Base-by-base conservation (phyloP, 2,797 vertebrate species). In the Oreortyx pictus region DNA sequence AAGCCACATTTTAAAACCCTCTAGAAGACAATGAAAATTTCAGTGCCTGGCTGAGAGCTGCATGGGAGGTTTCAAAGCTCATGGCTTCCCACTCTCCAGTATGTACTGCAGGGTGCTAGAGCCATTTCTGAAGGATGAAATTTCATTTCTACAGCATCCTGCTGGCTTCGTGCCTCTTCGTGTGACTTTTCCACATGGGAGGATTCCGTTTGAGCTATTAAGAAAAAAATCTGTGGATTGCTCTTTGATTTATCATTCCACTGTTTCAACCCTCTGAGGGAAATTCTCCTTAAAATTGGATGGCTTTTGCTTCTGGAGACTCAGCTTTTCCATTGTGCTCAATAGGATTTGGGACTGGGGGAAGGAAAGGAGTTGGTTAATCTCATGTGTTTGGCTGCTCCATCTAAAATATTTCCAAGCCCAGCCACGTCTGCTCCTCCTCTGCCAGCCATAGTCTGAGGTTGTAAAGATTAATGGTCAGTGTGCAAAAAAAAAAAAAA, bases 351-450 rank as follows among this genome's bases (percentile, higher is more conserved):
- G 90, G 80, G 84, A 67, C 47, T 22, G 14, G 39, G 47, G 47
- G 72, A 88, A 43, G 22, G 61, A 81, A 82, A 24, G 49, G 66
- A 25, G 10, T 29, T 82, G 33, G 49, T 72, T 87, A 74, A 83
- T 82, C 50, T 68, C 9, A 68, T 93, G 83, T 62, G 59, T 82
- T 47, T 82, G 43, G 11, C 52, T 86, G 31, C 47, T 86, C 77
- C 62, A 82, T 46, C 49, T 78, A 64, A 92, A 90, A 67, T 82
- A 91, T 74, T 94, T 88, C 41, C 56, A 82, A 92, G 46, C 5
- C 6, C 52, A 89, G 65, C 25, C 67, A 80, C 56, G 50, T 43
- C 43, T 82, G 60, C 35, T 84, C 29, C 5, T 5, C 47, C 56
- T 79, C 64, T 93, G 50, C 33, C 90, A 93, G 72, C 29, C 24